A percentile compares a stretch with the other conserved stretches of the same genome.
Evolutionary conservation across 2,797 vertebrate species (phyloP).

Genomic region (Varecia variegata): DNA sequence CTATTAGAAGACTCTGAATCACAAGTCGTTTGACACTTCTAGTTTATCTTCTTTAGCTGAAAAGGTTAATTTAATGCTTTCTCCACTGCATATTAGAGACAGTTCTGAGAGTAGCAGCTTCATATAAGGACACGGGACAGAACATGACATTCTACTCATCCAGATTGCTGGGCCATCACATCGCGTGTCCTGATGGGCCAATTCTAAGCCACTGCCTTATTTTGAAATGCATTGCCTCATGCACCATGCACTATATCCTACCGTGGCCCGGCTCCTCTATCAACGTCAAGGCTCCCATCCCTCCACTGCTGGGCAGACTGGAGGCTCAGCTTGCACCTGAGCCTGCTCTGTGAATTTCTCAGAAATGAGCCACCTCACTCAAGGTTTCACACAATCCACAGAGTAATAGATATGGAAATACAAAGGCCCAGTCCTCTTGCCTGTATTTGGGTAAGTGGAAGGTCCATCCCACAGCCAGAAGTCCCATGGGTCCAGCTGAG

Average conservation of each 20-base stretch:
- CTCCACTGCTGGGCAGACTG: not conserved
- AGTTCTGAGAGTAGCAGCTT: not conserved
- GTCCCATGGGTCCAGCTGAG: not conserved
- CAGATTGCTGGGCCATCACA: not conserved
- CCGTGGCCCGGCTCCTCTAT: not conserved
- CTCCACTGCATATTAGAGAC: not conserved
- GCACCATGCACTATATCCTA: not conserved
- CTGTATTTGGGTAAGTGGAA: not conserved
- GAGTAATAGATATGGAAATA: not conserved
- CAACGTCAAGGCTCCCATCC: not conserved
- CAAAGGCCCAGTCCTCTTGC: not conserved
- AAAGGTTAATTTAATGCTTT: constrained; percentile 50
- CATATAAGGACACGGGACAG: not conserved
- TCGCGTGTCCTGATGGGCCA: not conserved
- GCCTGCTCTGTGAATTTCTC: not conserved
- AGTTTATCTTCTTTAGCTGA: not conserved
- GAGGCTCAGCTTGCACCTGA: not conserved
- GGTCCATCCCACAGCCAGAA: not conserved
- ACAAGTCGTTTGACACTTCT: not conserved
- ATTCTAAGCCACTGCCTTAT: not conserved
- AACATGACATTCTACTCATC: not conserved
- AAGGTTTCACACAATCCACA: not conserved
- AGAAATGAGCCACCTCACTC: not conserved
- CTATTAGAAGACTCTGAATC: constrained; percentile 22
- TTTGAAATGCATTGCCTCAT: not conserved